Evolutionary conservation across 2,888 invertebrate genomes (phyloP).

Genomic region (Himalopsyche japonica): DNA sequence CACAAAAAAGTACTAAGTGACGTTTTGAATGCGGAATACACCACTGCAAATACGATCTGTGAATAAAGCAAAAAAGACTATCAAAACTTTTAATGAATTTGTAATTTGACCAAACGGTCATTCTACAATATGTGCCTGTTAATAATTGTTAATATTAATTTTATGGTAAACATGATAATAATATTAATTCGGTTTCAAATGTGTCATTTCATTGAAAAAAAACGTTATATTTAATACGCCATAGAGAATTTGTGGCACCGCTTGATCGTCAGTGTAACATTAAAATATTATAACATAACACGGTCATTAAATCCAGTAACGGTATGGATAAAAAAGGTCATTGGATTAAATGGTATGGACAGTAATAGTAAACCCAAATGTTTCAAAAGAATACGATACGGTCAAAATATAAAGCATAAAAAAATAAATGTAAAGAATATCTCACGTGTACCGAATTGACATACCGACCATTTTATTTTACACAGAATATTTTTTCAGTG

Average conservation of each 20-base stretch:
- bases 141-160: conserved; percentile 19
- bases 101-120: conserved; percentile 6
- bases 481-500: too few species aligned
- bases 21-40: not conserved
- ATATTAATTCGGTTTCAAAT: not conserved
- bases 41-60: not conserved
- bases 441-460: too few species aligned
- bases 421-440: too few species aligned
- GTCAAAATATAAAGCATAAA: too few species aligned
- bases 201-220: not conserved
- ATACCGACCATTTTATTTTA: too few species aligned
- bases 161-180: not conserved
- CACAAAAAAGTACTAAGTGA: conserved; percentile 5
- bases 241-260: not conserved
- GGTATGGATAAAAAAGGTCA: too few species aligned
- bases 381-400: too few species aligned
- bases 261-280: too few species aligned
- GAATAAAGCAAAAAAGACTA: not conserved
- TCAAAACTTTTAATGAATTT: not conserved
- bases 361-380: too few species aligned
- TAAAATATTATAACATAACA: too few species aligned
- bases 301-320: too few species aligned
- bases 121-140: conserved; percentile 33
- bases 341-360: too few species aligned
- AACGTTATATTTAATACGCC: not conserved